Conservation (phyloP, 2,888 invertebrate species). For the Helleia helle region DNA sequence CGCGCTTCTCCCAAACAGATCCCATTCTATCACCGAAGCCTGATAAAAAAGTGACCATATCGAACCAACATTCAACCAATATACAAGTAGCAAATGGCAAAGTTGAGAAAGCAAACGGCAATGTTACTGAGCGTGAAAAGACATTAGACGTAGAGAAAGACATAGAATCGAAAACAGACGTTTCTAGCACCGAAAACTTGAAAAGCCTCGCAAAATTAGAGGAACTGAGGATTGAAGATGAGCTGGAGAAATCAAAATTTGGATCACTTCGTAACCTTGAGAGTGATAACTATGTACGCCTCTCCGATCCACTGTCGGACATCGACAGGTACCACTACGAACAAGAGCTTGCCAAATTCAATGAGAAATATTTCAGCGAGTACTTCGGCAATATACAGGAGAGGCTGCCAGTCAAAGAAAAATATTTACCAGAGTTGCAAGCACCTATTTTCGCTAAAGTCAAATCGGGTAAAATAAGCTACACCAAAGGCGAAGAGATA, state of each 20-base stretch:
- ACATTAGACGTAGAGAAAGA: slow-evolving; percentile 44
- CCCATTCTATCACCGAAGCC: slow-evolving; percentile 34
- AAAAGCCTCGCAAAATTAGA: slow-evolving; percentile 39
- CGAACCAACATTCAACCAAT: slow-evolving; percentile 29
- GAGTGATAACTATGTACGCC: slow-evolving; percentile 51
- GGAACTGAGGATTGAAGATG: slow-evolving; percentile 35
- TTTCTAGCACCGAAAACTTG: slow-evolving; percentile 14
- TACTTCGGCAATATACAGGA: slow-evolving; percentile 53
- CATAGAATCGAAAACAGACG: slow-evolving; percentile 31
- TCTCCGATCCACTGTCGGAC: slow-evolving; percentile 53
- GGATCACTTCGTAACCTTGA: slow-evolving; percentile 58
- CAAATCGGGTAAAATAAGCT: slow-evolving; percentile 46
- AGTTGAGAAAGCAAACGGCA: slow-evolving; percentile 32
- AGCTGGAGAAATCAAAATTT: slow-evolving; percentile 57
- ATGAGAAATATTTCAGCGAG: slow-evolving; percentile 56
- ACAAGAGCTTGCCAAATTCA: slow-evolving; percentile 58
- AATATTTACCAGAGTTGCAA: slow-evolving; percentile 62
- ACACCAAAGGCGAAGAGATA: slow-evolving; percentile 49
- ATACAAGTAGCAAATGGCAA: slow-evolving; percentile 31
- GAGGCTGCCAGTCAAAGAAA: slow-evolving; percentile 49
- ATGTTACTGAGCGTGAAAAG: slow-evolving; percentile 46
- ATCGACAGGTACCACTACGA: slow-evolving; percentile 56
- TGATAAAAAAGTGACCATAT: slow-evolving; percentile 49
- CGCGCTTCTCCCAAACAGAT: slow-evolving; percentile 58
- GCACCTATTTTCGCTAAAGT: slow-evolving; percentile 65